A percentile compares a stretch with the other conserved stretches of the same genome.
phyloP scores from a whole-genome alignment of 2,113 vertebrate genomes.

The Zootoca vivipara region DNA sequence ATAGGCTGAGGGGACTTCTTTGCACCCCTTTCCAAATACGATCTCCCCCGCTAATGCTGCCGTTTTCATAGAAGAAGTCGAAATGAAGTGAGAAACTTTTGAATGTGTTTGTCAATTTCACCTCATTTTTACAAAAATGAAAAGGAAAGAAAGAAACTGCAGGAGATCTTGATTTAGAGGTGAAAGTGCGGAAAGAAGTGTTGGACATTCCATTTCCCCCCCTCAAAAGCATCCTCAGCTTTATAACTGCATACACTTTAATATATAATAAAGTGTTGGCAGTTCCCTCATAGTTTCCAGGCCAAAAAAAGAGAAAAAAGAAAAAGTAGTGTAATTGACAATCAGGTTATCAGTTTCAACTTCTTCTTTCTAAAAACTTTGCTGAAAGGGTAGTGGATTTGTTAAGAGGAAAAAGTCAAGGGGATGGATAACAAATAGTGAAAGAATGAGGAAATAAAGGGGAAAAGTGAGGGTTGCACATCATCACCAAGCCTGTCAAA shows the following conservation, averaged over 20 bases:
- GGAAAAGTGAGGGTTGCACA: not conserved
- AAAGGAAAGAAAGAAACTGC: not conserved
- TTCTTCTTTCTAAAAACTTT: not conserved
- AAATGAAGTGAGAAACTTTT: not conserved
- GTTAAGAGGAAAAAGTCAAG: not conserved
- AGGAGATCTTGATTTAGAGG: no score
- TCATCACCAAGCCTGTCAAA: no score
- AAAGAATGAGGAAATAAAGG: not conserved
- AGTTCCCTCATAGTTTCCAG: not conserved
- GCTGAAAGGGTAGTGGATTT: not conserved
- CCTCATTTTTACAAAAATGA: not conserved
- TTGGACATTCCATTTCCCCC: not conserved
- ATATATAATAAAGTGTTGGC: not conserved
- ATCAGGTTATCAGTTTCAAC: not conserved
- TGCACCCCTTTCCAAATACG: not conserved
- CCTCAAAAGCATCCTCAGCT: not conserved
- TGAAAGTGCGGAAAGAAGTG: not conserved
- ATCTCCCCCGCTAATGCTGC: not conserved
- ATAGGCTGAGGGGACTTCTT: not conserved
- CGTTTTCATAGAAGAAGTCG: not conserved
- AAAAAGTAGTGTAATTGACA: no score
- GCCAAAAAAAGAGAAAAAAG: no score
- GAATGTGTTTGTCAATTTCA: not conserved
- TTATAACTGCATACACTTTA: no score
- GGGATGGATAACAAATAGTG: not conserved